Evolutionary conservation across 2,113 vertebrate genomes (phyloP).

Genomic region (Poecile atricapillus): DNA sequence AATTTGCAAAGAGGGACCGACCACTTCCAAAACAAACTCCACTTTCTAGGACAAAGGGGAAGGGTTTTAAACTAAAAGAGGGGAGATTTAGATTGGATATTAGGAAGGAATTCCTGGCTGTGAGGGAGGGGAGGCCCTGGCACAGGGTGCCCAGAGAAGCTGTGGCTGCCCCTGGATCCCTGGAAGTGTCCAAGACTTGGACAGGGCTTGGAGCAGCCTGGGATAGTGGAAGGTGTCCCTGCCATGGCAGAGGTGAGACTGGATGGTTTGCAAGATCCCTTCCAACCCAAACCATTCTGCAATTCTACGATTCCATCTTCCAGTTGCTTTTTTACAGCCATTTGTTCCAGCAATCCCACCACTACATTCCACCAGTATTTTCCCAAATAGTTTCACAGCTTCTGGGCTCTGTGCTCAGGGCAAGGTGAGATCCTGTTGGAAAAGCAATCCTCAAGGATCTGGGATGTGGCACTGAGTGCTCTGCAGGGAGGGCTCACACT

Average conservation of each 20-base stretch:
- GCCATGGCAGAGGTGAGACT: not conserved
- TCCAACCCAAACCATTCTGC: not conserved
- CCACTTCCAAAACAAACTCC: not conserved
- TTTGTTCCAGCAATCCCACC: not conserved
- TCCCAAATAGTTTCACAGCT: not conserved
- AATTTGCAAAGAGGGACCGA: not conserved
- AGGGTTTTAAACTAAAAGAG: not conserved
- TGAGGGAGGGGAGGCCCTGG: rapidly evolving
- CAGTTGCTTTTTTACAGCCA: not conserved
- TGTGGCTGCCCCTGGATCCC: not conserved
- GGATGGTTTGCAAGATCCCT: not conserved
- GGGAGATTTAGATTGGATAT: not conserved
- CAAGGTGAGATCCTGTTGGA: not conserved
- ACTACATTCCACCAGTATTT: rapidly evolving
- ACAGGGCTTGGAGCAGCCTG: rapidly evolving
- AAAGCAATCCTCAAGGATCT: not conserved
- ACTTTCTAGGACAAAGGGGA: not conserved
- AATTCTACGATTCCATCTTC: not conserved
- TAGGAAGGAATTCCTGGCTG: not conserved
- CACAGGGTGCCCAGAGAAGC: not conserved
- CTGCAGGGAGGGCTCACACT: not conserved
- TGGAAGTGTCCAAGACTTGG: not conserved
- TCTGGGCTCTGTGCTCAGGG: not conserved
- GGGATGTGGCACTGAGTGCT: not conserved
- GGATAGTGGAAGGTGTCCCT: not conserved